These are phyloP conservation scores for Lepidocolaptes lacrymiger DNA, from an alignment of 2,797 vertebrate genomes.

Conservation along the genomic window DNA sequence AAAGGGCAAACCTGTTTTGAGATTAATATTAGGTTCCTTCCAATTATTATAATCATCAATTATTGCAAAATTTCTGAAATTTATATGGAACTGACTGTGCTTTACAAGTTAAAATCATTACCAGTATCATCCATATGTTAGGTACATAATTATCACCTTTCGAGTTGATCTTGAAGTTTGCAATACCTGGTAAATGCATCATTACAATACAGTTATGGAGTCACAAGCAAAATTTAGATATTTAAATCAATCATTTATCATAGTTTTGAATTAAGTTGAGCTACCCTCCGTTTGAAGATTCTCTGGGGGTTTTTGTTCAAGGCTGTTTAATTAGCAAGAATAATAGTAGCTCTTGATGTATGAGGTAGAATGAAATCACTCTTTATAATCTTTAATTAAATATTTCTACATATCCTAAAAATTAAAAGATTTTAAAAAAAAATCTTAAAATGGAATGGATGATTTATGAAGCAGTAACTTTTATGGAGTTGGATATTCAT, in stretches of 20 bases:
- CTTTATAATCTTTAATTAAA: neutral
- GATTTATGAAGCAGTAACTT: neutral
- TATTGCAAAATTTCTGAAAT: neutral
- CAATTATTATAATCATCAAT: neutral
- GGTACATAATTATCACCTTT: neutral
- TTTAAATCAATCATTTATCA: neutral
- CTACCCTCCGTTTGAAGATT: neutral
- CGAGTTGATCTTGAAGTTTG: neutral
- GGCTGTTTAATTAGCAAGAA: neutral
- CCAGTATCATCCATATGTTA: neutral
- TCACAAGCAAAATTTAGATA: neutral
- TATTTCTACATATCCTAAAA: neutral
- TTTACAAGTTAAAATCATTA: neutral
- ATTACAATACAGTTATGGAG: neutral
- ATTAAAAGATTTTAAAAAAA: neutral
- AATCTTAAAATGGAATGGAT: neutral
- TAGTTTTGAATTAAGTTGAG: neutral
- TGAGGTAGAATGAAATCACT: neutral
- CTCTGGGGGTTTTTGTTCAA: neutral
- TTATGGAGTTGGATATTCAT: neutral
- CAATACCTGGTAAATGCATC: neutral
- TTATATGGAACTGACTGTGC: neutral
- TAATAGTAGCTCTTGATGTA: neutral
- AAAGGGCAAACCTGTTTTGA: neutral
- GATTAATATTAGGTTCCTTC: neutral